A percentile compares a stretch with the other conserved stretches of the same genome.
Evolutionary conservation across 2,888 invertebrate genomes (phyloP).

Genomic region (Cheilosia vulpina): DNA sequence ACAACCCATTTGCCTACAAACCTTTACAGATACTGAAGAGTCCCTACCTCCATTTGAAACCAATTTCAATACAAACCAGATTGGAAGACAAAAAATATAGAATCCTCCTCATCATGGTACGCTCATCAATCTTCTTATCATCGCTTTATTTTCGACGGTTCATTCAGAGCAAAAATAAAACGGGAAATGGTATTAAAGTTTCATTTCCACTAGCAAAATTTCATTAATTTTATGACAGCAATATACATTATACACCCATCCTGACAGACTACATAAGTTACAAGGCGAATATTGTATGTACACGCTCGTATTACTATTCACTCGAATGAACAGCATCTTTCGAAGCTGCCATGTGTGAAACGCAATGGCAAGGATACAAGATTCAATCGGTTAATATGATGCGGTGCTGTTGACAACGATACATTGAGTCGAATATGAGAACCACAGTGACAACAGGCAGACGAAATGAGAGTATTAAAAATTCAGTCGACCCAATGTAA

Average conservation of each 20-base stretch:
- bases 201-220: constrained; percentile 36
- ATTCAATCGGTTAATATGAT: constrained; percentile 43
- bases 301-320: constrained; percentile 33
- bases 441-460: constrained; percentile 37
- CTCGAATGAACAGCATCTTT: constrained; percentile 55
- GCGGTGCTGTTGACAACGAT: constrained; percentile 35
- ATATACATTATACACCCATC: neutral
- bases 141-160: constrained; percentile 55
- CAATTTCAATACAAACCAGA: neutral
- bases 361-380: constrained; percentile 46
- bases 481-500: constrained; percentile 52
- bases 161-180: constrained; percentile 29
- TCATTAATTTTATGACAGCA: constrained; percentile 58
- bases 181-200: constrained; percentile 28
- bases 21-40: neutral
- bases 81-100: neutral
- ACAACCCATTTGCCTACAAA: too few relatives aligned
- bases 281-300: constrained; percentile 11
- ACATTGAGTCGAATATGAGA: constrained; percentile 19
- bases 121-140: constrained; percentile 68
- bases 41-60: neutral
- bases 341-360: constrained; percentile 58
- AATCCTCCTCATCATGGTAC: constrained; percentile 23
- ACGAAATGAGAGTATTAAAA: constrained; percentile 39
- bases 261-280: neutral